Evolutionary conservation across 2,888 invertebrate species (phyloP), one percentile per base, ranked within the genome.

Genomic region (Macropis europaea): DNA sequence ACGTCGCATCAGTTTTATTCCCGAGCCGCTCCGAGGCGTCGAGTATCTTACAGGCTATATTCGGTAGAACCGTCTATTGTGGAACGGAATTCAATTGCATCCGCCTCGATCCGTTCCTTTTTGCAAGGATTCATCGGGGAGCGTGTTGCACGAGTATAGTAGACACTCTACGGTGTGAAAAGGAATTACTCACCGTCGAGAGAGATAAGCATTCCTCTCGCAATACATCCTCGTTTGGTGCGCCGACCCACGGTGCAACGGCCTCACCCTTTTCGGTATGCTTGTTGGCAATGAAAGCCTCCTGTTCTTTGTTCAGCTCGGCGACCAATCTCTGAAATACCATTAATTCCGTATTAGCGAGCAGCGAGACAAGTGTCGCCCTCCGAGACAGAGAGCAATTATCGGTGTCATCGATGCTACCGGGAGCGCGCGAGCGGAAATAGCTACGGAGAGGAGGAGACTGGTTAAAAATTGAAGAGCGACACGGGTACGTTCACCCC

Each of bases 271-370:
- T 92, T 78, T 93, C 94, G 77, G 93, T 93, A 62, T 93, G 93
- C 91, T 98, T 97, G 61, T 95, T 95, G 89, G 96, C 96, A 85
- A 97, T 94, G 91, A 99, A 99, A 50, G 97, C 96, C 84, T 98
- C 97, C 90, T 99, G 98, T 89, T 99, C 99, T 88, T 97, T 97
- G 91, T 97, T 97, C 91, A 99, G 97, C 87, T 99, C 99, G 56
- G 97, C 97, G 86, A 99, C 92, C 90, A 99, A 95, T 90, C 97
- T 97, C 98, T 98, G 92, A 6, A 91, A 91, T 77, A 30, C 15
- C 63, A 71, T 80, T 76, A 76, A 73, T 69, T 67, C 30, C 24
- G 42, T 30, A 50, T 72, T 64, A 73, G 43, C 30, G 36, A 32
- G 38, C 2, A 22, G 26, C 24, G 13, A 28, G 17, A 15, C 30